Percentiles rank a stretch among this genome's conserved stretches.
Evolutionary conservation across 1,140 invertebrate genomes (phyloP).

Genomic region (Sesamia nonagrioides): DNA sequence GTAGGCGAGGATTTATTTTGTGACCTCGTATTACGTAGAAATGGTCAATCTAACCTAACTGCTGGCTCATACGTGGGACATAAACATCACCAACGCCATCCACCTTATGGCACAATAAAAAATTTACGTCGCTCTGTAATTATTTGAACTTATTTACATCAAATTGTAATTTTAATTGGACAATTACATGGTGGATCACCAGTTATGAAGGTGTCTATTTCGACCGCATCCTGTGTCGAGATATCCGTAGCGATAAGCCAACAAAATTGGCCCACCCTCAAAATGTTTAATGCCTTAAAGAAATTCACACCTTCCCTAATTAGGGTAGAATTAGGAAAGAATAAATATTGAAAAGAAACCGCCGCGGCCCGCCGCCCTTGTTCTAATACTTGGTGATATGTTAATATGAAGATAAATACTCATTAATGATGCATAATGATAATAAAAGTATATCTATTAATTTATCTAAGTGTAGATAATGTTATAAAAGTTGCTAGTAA

Average conservation of each 20-base stretch:
- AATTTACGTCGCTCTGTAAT: constrained; percentile 37
- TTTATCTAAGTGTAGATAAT: constrained; percentile 47
- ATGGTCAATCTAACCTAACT: neutral
- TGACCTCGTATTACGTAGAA: neutral
- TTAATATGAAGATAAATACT: constrained; percentile 73
- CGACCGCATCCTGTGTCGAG: constrained; percentile 73
- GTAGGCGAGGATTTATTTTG: neutral
- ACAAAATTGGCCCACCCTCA: constrained; percentile 74
- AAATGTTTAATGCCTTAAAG: constrained; percentile 72
- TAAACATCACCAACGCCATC: neutral
- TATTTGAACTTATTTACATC: constrained; percentile 76
- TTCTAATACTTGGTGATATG: constrained; percentile 58
- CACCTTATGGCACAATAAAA: constrained; percentile 11
- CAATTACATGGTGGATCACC: constrained; percentile 76
- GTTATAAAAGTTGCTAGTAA: constrained; percentile 4
- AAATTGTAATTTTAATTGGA: constrained; percentile 82
- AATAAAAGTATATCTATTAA: constrained; percentile 63
- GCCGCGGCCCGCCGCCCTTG: constrained; percentile 58
- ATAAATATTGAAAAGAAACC: constrained; percentile 73
- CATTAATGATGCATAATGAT: constrained; percentile 67
- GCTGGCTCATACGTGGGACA: neutral
- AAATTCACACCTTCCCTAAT: constrained; percentile 85
- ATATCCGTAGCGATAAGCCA: constrained; percentile 72
- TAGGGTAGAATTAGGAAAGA: constrained; percentile 78
- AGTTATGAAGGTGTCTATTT: constrained; percentile 67